Conservation (phyloP, 2,888 invertebrate species). For the Embidobia sp. region DNA sequence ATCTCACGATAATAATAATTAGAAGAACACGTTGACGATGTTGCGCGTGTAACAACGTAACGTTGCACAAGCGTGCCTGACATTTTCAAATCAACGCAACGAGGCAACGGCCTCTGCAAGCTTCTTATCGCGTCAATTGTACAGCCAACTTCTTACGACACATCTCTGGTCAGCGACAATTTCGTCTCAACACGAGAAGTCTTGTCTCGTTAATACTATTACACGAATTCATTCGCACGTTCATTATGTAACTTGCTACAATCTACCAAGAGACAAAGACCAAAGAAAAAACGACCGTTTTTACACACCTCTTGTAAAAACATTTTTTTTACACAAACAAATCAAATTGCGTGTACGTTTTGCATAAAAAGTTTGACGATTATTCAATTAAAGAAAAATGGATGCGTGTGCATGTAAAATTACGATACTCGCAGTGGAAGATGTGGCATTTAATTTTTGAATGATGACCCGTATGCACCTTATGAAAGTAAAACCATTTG, state of each 20-base stretch:
- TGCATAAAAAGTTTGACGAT: too few relatives aligned
- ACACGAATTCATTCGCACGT: conserved; percentile 64
- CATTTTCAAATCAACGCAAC: conserved; percentile 72
- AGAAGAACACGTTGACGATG: conserved; percentile 44
- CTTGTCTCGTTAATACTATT: conserved; percentile 65
- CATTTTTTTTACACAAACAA: too few relatives aligned
- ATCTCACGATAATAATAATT: conserved; percentile 49
- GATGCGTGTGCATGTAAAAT: too few relatives aligned
- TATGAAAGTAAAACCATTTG: too few relatives aligned
- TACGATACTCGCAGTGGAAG: too few relatives aligned
- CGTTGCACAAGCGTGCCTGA: conserved; percentile 67
- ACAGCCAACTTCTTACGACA: conserved; percentile 68
- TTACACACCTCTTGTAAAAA: too few relatives aligned
- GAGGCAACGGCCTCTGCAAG: conserved; percentile 70
- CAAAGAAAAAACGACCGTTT: too few relatives aligned
- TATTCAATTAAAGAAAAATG: too few relatives aligned
- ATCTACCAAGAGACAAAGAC: conserved; percentile 16
- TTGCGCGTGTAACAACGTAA: conserved; percentile 54
- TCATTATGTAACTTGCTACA: conserved; percentile 68
- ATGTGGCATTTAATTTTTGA: too few relatives aligned
- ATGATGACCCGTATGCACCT: too few relatives aligned
- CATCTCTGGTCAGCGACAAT: conserved; percentile 70
- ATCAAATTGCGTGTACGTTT: too few relatives aligned
- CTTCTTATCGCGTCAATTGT: conserved; percentile 70
- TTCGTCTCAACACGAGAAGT: conserved; percentile 61